Evolutionary conservation across 2,888 invertebrate genomes (phyloP).

Genomic region (Habroteleia sp.): DNA sequence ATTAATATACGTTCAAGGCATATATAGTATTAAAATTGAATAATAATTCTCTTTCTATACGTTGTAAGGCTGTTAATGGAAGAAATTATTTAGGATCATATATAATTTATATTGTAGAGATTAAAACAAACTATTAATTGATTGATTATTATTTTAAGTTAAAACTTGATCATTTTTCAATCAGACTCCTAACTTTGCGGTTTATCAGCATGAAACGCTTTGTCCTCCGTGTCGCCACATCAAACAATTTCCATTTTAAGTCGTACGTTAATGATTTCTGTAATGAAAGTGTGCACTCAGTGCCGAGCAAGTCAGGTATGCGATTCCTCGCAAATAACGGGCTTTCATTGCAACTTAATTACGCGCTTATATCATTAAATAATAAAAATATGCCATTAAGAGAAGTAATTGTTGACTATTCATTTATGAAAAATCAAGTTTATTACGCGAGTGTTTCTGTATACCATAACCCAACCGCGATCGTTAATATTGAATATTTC

Average conservation of each 20-base stretch:
- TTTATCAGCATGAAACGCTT: slow-evolving; percentile 24
- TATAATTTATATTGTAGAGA: too few species aligned
- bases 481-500: slow-evolving; percentile 1
- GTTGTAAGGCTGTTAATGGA: too few species aligned
- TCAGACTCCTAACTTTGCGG: slow-evolving; percentile 25
- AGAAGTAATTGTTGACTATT: slow-evolving; percentile 8
- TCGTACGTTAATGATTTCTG: slow-evolving; percentile 49
- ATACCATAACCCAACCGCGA: not conserved
- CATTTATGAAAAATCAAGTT: too few species aligned
- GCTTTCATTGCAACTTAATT: slow-evolving; percentile 39
- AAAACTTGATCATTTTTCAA: too few species aligned
- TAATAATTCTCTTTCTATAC: too few species aligned
- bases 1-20: too few species aligned
- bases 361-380: slow-evolving; percentile 10
- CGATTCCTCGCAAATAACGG: slow-evolving; percentile 30
- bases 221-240: slow-evolving; percentile 39
- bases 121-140: too few species aligned
- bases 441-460: too few species aligned
- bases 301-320: slow-evolving; percentile 10
- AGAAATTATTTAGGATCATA: too few species aligned
- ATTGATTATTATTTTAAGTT: too few species aligned
- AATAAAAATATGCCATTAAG: slow-evolving; percentile 13
- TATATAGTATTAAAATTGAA: too few species aligned
- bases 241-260: slow-evolving; percentile 53
- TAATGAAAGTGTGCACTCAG: slow-evolving; percentile 41